These are phyloP conservation scores for Thamnaconus septentrionalis DNA, from an alignment of 2,113 vertebrate species.

Conservation along the genomic window DNA sequence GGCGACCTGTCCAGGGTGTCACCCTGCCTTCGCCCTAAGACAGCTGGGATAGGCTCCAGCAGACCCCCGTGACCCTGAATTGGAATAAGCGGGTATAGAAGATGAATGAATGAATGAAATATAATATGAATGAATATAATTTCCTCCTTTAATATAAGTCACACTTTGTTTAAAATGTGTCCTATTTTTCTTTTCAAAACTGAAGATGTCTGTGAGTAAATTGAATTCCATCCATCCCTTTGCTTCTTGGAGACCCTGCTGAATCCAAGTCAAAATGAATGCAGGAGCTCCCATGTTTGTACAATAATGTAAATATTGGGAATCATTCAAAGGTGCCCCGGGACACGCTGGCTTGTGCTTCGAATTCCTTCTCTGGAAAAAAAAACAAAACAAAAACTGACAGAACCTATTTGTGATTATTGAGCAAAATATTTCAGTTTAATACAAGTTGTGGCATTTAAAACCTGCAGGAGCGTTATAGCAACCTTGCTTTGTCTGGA, in stretches of 20 bases:
- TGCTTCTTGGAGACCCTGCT: conserved; percentile 3
- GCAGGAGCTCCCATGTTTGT: conserved; percentile 38
- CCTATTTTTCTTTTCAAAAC: background rate
- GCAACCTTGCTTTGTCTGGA: too few relatives aligned
- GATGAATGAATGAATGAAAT: too few relatives aligned
- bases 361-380: background rate
- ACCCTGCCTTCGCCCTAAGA: too few relatives aligned
- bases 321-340: background rate
- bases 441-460: too few relatives aligned
- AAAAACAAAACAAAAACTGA: background rate
- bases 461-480: background rate
- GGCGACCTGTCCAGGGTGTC: too few relatives aligned
- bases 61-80: too few relatives aligned
- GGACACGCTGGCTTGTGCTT: conserved; percentile 5
- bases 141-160: too few relatives aligned
- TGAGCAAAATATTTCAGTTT: background rate
- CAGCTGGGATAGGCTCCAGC: too few relatives aligned
- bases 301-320: conserved; percentile 31
- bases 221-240: background rate
- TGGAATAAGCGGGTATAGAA: too few relatives aligned
- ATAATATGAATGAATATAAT: too few relatives aligned
- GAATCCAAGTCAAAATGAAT: conserved; percentile 17
- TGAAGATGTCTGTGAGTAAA: background rate
- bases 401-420: conserved; percentile 22
- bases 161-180: too few relatives aligned